A percentile compares a stretch with the other conserved stretches of the same genome.
phyloP scores from a whole-genome alignment of 1,140 invertebrate species.

The Leptonema lineaticorne region DNA sequence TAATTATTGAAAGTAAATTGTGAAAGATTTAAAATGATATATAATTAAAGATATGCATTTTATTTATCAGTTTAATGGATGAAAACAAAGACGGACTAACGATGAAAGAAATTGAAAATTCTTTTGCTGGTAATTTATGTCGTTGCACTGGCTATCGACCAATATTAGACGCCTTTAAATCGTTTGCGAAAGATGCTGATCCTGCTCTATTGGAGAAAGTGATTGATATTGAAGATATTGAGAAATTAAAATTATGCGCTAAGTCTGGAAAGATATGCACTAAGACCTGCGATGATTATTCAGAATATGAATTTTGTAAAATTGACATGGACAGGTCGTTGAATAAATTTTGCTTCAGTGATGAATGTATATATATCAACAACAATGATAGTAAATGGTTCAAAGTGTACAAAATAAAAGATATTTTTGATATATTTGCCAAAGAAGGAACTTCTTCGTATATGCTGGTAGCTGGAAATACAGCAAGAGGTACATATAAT shows the following conservation, averaged over 20 bases:
- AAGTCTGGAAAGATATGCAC: slow-evolving; percentile 29
- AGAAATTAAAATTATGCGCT: slow-evolving; percentile 29
- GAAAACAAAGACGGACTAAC: slow-evolving; percentile 54
- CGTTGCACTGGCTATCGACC: slow-evolving; percentile 86
- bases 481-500: slow-evolving; percentile 61
- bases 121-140: slow-evolving; percentile 81
- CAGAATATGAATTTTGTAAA: slow-evolving; percentile 26
- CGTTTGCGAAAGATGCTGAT: slow-evolving; percentile 64
- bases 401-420: slow-evolving; percentile 53
- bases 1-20: slow-evolving; percentile 24
- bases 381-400: slow-evolving; percentile 50
- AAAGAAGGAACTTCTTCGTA: slow-evolving; percentile 55
- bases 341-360: slow-evolving; percentile 1
- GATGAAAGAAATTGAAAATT: slow-evolving; percentile 72
- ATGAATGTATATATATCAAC: slow-evolving; percentile 7
- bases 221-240: slow-evolving; percentile 63
- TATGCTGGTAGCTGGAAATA: slow-evolving; percentile 67
- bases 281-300: slow-evolving; percentile 33
- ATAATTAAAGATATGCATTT: too few relatives aligned
- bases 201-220: slow-evolving; percentile 52
- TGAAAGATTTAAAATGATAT: too few relatives aligned
- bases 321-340: slow-evolving; percentile 22
- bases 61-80: slow-evolving; percentile 46
- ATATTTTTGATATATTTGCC: slow-evolving; percentile 54
- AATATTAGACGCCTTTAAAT: slow-evolving; percentile 81